A percentile compares a stretch with the other conserved stretches of the same genome.
phyloP scores from a whole-genome alignment of 2,113 vertebrate genomes.

The Psephotus haematonotus region DNA sequence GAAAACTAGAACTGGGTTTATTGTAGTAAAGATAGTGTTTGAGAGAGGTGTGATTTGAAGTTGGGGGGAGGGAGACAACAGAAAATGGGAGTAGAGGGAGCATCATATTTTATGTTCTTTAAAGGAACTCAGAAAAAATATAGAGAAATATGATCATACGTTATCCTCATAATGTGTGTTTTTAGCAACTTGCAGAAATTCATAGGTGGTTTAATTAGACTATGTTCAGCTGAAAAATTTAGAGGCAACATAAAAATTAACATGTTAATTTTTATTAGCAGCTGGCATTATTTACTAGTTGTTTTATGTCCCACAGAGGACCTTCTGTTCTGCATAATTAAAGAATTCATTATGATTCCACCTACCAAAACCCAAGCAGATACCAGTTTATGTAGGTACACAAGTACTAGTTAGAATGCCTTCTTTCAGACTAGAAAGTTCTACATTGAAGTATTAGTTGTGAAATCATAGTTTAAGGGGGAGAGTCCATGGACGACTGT shows the following conservation, averaged over 20 bases:
- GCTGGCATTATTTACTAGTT: neutral
- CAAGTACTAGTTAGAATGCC: neutral
- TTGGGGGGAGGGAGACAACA: neutral
- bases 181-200: neutral
- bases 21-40: neutral
- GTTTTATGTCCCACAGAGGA: neutral
- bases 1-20: neutral
- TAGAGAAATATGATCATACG: neutral
- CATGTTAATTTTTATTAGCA: neutral
- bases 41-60: neutral
- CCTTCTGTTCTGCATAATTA: neutral
- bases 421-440: neutral
- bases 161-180: accelerated
- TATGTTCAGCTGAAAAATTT: neutral
- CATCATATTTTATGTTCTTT: neutral
- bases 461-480: neutral
- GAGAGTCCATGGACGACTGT: neutral
- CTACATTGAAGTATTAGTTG: neutral
- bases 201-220: neutral
- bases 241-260: neutral
- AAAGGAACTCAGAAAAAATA: neutral
- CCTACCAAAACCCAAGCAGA: neutral
- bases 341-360: neutral
- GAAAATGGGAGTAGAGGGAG: neutral
- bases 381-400: neutral